Evolutionary conservation across 2,888 invertebrate genomes (phyloP), one percentile per base, ranked within the genome.

Genomic region (Tachina grossa): DNA sequence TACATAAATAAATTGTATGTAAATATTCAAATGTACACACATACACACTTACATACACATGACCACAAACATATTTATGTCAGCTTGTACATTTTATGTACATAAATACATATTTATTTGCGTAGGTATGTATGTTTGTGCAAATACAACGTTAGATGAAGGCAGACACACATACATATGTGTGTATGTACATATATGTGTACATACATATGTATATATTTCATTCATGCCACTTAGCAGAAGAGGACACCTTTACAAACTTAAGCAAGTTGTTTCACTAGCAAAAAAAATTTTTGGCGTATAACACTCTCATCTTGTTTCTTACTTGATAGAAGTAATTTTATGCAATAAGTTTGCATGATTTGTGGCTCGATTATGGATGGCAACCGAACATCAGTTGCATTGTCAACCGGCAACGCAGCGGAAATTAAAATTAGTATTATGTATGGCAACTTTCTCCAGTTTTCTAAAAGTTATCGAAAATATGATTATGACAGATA

Each of bases 141-240:
- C 22, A 63, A 47, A 53, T 16, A 9, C 47, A 53, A n/a, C 8
- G 43, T 10, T 47, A 76, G 57, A 76, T 55, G 11, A 11, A 57
- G 41, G 39, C 31, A n/a, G 9, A 41, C 47, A 43, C 6, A 41
- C 39, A 49, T 19, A 49, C 51, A 74, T 31, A 31, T 3, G 31
- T 31, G 6, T 6, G 6, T 31, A 31, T 31, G 31, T 31, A 31
- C 10, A 19, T 10, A 41, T 16, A 47, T 9, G 49, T 45, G 68
- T 45, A 57, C 41, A 9, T 2, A 9, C 45, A 71, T 13, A 16
- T 16, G 61, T 59, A 66, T 31, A 31, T 31, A 31, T 31, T 78
- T 78, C 69, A 71, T 81, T 81, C 59, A 75, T 66, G 74, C 19
- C 41, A 71, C 22, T 74, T 14, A 71, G 41, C 19, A 57, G 65